Conservation (phyloP, 2,888 invertebrate genomes). For the Junonia oenone region DNA sequence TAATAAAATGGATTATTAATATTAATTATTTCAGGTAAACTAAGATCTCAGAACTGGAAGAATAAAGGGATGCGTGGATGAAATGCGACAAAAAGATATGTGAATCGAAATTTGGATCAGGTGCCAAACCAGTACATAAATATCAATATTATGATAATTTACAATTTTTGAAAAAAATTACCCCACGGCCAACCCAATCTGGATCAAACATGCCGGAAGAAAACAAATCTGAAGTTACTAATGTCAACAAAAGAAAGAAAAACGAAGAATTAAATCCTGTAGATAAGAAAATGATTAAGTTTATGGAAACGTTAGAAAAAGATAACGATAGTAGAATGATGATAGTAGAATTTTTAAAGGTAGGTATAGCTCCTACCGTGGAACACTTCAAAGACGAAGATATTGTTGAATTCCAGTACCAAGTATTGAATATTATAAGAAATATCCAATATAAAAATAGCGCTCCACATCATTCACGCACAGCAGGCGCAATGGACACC, state of each 20-base stretch:
- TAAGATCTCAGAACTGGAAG: slow-evolving; percentile 27
- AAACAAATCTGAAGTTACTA: slow-evolving; percentile 8
- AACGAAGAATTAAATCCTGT: slow-evolving; percentile 28
- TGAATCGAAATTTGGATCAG: slow-evolving; percentile 31
- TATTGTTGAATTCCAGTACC: slow-evolving; percentile 34
- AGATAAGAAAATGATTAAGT: slow-evolving; percentile 31
- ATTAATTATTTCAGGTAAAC: slow-evolving; percentile 25
- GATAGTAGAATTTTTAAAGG: slow-evolving; percentile 22
- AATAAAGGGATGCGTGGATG: slow-evolving; percentile 29
- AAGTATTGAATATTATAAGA: slow-evolving; percentile 30
- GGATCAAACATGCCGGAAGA: slow-evolving; percentile 11
- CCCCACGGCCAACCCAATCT: slow-evolving; percentile 10
- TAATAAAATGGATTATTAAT: slow-evolving; percentile 5
- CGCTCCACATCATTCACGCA: slow-evolving; percentile 1
- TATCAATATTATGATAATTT: slow-evolving; percentile 29
- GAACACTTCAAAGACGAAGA: slow-evolving; percentile 33
- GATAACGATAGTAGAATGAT: slow-evolving; percentile 32
- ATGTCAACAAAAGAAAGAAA: slow-evolving; percentile 17
- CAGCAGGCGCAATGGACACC: neutral
- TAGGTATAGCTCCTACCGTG: slow-evolving; percentile 34
- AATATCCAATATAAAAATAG: slow-evolving; percentile 29
- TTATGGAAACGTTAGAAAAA: slow-evolving; percentile 34
- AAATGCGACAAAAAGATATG: slow-evolving; percentile 28
- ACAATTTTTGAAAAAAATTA: slow-evolving; percentile 19
- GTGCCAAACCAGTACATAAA: slow-evolving; percentile 28